Evolutionary conservation across 2,113 vertebrate genomes (phyloP).

Genomic region (Chascanopsetta lugubris): DNA sequence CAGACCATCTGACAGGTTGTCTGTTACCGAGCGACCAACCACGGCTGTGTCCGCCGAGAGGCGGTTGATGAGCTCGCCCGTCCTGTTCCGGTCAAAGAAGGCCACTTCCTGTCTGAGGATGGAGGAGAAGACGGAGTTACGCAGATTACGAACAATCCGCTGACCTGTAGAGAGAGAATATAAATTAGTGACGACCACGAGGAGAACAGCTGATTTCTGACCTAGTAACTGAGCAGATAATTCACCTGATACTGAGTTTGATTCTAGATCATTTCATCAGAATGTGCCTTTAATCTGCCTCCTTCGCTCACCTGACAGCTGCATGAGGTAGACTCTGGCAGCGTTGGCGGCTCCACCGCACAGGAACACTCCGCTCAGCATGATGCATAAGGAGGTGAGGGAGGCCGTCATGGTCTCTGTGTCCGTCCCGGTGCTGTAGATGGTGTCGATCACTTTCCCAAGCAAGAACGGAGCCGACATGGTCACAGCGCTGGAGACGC

Average conservation of each 20-base stretch:
- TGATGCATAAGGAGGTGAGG: slow-evolving; percentile 86
- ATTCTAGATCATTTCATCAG: not conserved
- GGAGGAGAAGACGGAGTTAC: slow-evolving; percentile 88
- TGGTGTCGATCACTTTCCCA: slow-evolving; percentile 93
- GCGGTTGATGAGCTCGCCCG: slow-evolving; percentile 95
- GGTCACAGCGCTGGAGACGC: slow-evolving; percentile 92
- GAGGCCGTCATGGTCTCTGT: slow-evolving; percentile 76
- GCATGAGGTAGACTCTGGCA: slow-evolving; percentile 94
- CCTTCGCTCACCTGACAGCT: slow-evolving; percentile 86
- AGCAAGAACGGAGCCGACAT: slow-evolving; percentile 97
- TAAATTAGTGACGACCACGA: not conserved
- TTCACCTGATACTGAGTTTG: not conserved
- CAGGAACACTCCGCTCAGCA: slow-evolving; percentile 89
- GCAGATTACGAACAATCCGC: slow-evolving; percentile 90
- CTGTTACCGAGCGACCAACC: slow-evolving; percentile 90
- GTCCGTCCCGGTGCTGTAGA: slow-evolving; percentile 83
- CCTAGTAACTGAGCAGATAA: not conserved
- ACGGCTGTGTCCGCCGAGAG: slow-evolving; percentile 91
- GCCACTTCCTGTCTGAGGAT: slow-evolving; percentile 93
- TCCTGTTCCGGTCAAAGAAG: slow-evolving; percentile 95
- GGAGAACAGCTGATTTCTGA: not conserved
- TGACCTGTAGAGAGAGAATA: slow-evolving; percentile 82
- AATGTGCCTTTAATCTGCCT: not conserved
- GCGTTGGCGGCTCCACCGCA: slow-evolving; percentile 92
- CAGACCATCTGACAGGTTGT: slow-evolving; percentile 96